These are phyloP conservation scores for Chirona hameri DNA, from an alignment of 2,888 invertebrate genomes.

Conservation along the genomic window DNA sequence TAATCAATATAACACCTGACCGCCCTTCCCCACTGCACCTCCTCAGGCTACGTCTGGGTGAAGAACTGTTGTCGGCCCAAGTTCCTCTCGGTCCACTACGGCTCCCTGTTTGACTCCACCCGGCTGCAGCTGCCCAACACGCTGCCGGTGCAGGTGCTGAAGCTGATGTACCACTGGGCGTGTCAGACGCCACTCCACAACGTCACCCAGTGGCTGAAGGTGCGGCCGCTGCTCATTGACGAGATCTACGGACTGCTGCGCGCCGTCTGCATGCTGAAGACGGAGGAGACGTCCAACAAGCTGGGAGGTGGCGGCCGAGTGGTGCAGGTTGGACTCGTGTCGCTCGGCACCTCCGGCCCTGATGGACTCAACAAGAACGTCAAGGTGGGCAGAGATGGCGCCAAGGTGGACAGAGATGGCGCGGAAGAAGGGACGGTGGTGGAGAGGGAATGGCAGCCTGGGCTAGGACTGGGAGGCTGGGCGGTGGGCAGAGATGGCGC, in stretches of 20 bases:
- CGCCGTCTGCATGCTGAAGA: conserved; percentile 72
- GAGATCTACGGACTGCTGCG: conserved; percentile 51
- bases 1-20: no score
- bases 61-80: conserved; percentile 79
- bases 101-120: conserved; percentile 80
- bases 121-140: conserved; percentile 54
- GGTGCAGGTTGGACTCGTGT: conserved; percentile 68
- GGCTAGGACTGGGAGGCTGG: no score
- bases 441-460: no score
- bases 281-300: conserved; percentile 52
- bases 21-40: no score
- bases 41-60: conserved; percentile 86
- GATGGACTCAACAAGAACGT: conserved; percentile 62
- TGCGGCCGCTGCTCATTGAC: conserved; percentile 28
- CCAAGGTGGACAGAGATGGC: no score
- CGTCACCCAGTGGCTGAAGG: conserved; percentile 82
- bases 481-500: no score
- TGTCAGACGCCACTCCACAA: conserved; percentile 86
- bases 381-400: no score
- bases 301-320: conserved; percentile 40
- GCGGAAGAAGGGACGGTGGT: no score
- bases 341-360: conserved; percentile 78
- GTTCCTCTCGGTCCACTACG: conserved; percentile 80
- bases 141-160: conserved; percentile 71
- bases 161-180: conserved; percentile 85